Conservation (phyloP, 2,888 invertebrate species). For the Phymatocera aterrima region DNA sequence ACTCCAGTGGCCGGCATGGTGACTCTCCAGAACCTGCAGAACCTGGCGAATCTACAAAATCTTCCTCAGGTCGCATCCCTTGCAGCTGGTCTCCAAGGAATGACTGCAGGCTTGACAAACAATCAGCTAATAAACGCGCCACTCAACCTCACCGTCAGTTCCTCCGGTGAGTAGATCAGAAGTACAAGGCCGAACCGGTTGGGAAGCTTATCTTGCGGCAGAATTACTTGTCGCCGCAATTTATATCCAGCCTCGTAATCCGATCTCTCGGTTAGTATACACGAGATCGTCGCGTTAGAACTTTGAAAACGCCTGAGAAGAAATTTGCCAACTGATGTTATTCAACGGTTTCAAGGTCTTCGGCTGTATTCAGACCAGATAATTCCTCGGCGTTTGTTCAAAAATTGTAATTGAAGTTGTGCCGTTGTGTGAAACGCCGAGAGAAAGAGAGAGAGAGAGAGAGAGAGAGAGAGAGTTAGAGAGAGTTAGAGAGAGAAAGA, state of each 20-base stretch:
- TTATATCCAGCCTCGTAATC: background rate
- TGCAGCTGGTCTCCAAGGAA: constrained; percentile 81
- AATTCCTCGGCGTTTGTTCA: too few species aligned
- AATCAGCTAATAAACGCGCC: constrained; percentile 87
- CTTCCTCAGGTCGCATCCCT: constrained; percentile 79
- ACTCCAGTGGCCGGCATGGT: constrained; percentile 84
- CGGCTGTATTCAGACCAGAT: too few species aligned
- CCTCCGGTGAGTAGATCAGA: constrained; percentile 73
- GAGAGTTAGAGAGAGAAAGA: background rate
- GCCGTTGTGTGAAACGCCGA: too few species aligned
- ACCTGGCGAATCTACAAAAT: constrained; percentile 85
- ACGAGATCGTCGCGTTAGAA: background rate
- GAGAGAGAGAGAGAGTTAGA: too few species aligned
- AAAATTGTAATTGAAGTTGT: too few species aligned
- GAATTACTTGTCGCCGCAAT: background rate
- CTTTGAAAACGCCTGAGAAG: background rate
- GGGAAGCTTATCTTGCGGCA: background rate
- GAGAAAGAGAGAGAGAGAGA: too few species aligned
- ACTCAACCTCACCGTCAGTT: constrained; percentile 88
- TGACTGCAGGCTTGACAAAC: constrained; percentile 76
- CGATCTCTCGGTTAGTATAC: background rate
- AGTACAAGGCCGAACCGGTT: constrained; percentile 7
- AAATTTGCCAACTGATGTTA: background rate
- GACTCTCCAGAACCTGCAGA: constrained; percentile 87
- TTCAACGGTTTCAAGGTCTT: too few species aligned